Percentiles rank a stretch among this genome's conserved stretches.
phyloP scores from a whole-genome alignment of 2,113 vertebrate genomes.

The Larimichthys polyactis region DNA sequence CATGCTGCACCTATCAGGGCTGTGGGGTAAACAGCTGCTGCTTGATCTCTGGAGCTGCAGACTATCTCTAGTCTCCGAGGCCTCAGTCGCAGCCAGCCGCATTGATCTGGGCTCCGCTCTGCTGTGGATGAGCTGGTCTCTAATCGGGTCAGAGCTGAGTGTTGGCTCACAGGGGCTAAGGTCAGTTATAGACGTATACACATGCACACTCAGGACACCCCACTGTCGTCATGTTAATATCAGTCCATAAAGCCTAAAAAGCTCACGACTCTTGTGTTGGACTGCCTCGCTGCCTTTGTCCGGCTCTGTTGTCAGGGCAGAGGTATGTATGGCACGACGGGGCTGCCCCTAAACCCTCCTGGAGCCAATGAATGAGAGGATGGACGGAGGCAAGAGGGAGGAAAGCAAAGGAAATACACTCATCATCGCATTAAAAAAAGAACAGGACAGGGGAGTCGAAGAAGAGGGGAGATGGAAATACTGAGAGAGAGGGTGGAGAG shows the following conservation, averaged over 20 bases:
- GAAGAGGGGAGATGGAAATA: slow-evolving; percentile 37
- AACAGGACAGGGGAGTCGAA: slow-evolving; percentile 43
- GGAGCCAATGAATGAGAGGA: slow-evolving; percentile 74
- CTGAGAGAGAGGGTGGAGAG: slow-evolving; percentile 5
- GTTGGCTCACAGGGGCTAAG: slow-evolving; percentile 15
- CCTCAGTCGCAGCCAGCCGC: slow-evolving; percentile 11
- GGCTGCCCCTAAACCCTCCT: slow-evolving; percentile 68
- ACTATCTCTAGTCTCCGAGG: background rate
- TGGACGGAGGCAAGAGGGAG: slow-evolving; percentile 63
- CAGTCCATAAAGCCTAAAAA: slow-evolving; percentile 62
- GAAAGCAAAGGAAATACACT: slow-evolving; percentile 76
- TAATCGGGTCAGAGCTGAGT: slow-evolving; percentile 31
- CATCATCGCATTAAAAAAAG: slow-evolving; percentile 69
- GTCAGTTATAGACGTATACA: slow-evolving; percentile 43
- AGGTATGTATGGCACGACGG: slow-evolving; percentile 74
- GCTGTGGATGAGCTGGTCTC: background rate
- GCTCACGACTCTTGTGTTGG: slow-evolving; percentile 46
- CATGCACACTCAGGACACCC: slow-evolving; percentile 12
- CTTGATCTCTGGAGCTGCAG: background rate
- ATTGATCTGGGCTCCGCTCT: slow-evolving; percentile 40
- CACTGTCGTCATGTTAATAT: slow-evolving; percentile 61
- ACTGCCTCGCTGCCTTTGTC: slow-evolving; percentile 69
- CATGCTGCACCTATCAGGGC: slow-evolving; percentile 64
- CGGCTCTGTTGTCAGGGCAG: slow-evolving; percentile 76
- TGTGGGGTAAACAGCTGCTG: slow-evolving; percentile 57